Evolutionary conservation across 2,797 vertebrate genomes (phyloP).

Genomic region (Onychomys torridus): DNA sequence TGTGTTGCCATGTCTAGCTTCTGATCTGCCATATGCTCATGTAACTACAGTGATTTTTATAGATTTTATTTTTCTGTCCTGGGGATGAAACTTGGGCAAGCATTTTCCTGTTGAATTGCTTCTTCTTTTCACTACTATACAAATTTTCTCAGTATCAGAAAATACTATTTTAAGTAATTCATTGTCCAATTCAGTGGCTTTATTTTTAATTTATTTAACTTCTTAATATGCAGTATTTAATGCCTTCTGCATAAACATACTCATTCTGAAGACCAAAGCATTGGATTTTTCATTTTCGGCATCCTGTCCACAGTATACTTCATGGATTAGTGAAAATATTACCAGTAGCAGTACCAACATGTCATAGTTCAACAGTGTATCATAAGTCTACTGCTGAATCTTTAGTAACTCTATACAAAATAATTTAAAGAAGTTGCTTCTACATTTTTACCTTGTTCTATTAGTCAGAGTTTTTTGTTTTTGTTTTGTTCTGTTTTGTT

Average conservation of each 20-base stretch:
- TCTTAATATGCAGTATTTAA: slow-evolving; percentile 3
- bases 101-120: neutral
- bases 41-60: neutral
- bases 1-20: neutral
- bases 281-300: slow-evolving; percentile 36
- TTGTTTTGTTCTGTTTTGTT: no score
- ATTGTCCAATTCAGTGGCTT: neutral
- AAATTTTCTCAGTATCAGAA: slow-evolving; percentile 41
- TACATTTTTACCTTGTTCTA: neutral
- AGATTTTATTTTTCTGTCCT: neutral
- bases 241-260: neutral
- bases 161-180: slow-evolving; percentile 46
- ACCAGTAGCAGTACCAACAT: neutral
- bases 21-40: neutral
- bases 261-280: neutral
- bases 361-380: neutral
- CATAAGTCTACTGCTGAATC: neutral
- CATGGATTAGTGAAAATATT: slow-evolving; percentile 47
- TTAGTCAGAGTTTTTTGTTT: neutral
- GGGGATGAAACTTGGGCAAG: neutral
- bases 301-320: slow-evolving; percentile 20
- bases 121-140: neutral
- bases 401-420: slow-evolving; percentile 42
- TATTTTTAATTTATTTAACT: slow-evolving; percentile 50
- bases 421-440: slow-evolving; percentile 30